Percentiles rank a stretch among this genome's conserved stretches.
phyloP scores from a whole-genome alignment of 2,113 vertebrate species.

The Corythornis madagascariensis region DNA sequence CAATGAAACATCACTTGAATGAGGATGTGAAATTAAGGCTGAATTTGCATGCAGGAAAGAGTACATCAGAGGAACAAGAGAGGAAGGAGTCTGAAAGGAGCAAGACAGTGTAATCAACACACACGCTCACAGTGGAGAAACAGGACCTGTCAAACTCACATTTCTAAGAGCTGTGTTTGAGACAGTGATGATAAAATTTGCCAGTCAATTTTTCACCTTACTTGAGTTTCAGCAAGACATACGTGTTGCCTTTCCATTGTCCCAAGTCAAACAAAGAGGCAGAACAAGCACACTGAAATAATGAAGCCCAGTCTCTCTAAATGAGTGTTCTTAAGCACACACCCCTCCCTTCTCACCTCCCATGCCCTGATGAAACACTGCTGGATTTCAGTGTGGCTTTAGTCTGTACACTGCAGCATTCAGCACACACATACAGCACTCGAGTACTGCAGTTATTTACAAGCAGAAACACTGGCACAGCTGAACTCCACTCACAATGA shows the following conservation, averaged over 20 bases:
- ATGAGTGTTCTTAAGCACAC: neutral
- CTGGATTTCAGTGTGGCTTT: neutral
- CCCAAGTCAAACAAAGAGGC: neutral
- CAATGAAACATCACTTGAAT: neutral
- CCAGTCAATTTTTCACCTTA: neutral
- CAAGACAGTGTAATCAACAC: neutral
- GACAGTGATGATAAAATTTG: neutral
- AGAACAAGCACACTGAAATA: neutral
- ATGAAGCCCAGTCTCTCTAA: neutral
- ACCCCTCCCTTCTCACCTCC: neutral
- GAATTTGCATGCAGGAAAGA: neutral
- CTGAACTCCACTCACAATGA: neutral
- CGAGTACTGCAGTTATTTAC: neutral
- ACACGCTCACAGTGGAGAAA: neutral
- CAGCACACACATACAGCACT: neutral
- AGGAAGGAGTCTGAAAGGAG: neutral
- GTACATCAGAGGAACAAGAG: neutral
- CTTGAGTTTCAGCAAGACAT: neutral
- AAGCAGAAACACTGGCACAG: neutral
- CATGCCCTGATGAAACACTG: neutral
- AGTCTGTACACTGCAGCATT: neutral
- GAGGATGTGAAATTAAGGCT: neutral
- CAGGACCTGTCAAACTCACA: neutral
- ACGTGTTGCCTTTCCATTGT: neutral
- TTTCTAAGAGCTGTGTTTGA: neutral